phyloP scores from a whole-genome alignment of 2,888 invertebrate species.

The Melangyna quadrimaculata region DNA sequence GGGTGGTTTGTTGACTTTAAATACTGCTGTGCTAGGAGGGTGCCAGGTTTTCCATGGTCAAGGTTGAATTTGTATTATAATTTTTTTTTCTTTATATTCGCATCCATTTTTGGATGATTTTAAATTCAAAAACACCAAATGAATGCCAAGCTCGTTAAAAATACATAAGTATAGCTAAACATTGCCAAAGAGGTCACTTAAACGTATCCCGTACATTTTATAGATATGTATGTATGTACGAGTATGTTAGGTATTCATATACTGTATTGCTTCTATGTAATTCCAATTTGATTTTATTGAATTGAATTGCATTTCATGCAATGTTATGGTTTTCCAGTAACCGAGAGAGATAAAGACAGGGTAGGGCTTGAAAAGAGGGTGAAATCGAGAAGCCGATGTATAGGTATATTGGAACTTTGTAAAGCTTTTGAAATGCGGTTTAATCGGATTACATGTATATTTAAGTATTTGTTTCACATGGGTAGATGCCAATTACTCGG shows the following conservation, averaged over 20 bases:
- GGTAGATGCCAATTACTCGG: constrained; percentile 7
- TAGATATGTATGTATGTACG: neutral
- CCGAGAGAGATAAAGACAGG: neutral
- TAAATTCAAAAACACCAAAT: neutral
- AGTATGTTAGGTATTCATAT: neutral
- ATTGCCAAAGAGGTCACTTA: neutral
- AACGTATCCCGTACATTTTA: neutral
- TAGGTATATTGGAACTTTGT: neutral
- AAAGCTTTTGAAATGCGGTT: constrained; percentile 1
- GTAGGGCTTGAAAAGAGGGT: neutral
- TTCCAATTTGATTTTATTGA: constrained; percentile 28
- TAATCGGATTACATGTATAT: constrained; percentile 28
- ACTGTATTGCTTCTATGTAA: neutral
- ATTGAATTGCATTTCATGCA: constrained; percentile 26
- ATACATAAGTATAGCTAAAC: constrained; percentile 31
- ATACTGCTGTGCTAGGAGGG: neutral
- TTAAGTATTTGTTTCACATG: constrained; percentile 17
- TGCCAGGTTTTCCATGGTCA: constrained; percentile 18
- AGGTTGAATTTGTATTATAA: constrained; percentile 20
- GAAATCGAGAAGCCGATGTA: neutral
- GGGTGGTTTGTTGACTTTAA: constrained; percentile 30
- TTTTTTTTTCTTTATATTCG: neutral
- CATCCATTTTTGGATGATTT: constrained; percentile 15
- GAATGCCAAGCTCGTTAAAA: constrained; percentile 41
- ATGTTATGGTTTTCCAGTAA: constrained; percentile 12